Evolutionary conservation across 1,140 invertebrate species (phyloP), one percentile per base, ranked within the genome.

Genomic region (Lerema accius): DNA sequence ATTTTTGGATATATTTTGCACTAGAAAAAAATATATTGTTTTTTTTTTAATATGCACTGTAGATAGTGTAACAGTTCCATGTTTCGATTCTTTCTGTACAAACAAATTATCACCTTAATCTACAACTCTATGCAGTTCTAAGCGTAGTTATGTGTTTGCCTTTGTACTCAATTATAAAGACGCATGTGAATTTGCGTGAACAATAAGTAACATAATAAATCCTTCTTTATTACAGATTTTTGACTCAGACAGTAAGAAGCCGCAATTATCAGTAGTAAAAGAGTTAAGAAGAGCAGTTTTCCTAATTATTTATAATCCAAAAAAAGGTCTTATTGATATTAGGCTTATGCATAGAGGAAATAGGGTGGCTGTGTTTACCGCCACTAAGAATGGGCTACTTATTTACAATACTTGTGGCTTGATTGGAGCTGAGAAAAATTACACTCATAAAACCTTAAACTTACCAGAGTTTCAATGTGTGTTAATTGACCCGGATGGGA

Each of bases 351-450:
- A 96, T 51, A 96, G 97, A 82, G 98, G 98, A 1, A 95, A 94
- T 9, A 94, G 97, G 89, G 95, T 99, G 9, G 96, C 96, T 26
- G 96, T 96, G 0, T 99, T 99, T 89, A 95, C 95, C 66, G 96
- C 97, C 0, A 95, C 94, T 19, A 98, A 97, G 91, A 93, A 94
- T 85, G 95, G 96, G 10, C 94, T 94, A 73, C 89, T 98, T 15
- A 65, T 96, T 0, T 96, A 97, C 76, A 94, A 95, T 19, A 95
- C 94, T 69, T 95, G 97, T 82, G 95, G 95, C 7, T 90, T 98
- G 51, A 91, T 97, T 75, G 96, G 96, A 35, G 91, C 91, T 10
- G 84, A 85, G 40, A 92, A 82, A 76, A 79, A 69, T 50, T 86
- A 78, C 60, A 80, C 67, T 15, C 87, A 82, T 61, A 89, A 82